Evolutionary conservation across 2,113 vertebrate genomes (phyloP).

Genomic region (Echinops telfairi): DNA sequence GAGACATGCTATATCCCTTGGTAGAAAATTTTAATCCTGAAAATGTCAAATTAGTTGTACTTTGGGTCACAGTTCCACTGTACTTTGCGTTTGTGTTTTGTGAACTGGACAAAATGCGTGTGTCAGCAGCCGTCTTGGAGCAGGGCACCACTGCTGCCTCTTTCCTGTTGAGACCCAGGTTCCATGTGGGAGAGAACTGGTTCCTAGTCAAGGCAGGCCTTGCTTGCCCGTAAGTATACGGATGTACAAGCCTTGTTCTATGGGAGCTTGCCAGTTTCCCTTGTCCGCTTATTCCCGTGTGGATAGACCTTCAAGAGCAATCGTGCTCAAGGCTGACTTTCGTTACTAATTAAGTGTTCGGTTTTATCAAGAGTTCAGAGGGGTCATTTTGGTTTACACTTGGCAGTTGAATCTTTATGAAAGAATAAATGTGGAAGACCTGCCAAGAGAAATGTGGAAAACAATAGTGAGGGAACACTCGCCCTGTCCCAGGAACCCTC

Average conservation of each 20-base stretch:
- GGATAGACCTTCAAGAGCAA: neutral
- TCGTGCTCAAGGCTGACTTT: neutral
- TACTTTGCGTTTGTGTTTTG: neutral
- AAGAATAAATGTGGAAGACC: slow-evolving; percentile 1
- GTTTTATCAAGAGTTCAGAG: no score
- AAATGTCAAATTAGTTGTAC: neutral
- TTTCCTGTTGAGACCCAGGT: no score
- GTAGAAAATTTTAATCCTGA: neutral
- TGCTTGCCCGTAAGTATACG: no score
- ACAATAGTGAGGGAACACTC: neutral
- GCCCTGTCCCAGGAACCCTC: no score
- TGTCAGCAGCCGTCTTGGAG: no score
- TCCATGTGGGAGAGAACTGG: no score
- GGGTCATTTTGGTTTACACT: neutral
- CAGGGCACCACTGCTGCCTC: no score
- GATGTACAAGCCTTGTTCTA: neutral
- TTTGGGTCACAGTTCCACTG: neutral
- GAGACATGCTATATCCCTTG: neutral
- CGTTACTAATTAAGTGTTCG: no score
- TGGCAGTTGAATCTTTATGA: neutral
- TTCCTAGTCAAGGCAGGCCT: no score
- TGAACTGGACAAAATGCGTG: neutral
- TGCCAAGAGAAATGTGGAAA: neutral
- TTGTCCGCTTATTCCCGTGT: neutral
- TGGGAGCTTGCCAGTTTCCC: neutral